A percentile compares a stretch with the other conserved stretches of the same genome.
Conservation (phyloP, 1,140 invertebrate species). For the Caerostris darwini region DNA sequence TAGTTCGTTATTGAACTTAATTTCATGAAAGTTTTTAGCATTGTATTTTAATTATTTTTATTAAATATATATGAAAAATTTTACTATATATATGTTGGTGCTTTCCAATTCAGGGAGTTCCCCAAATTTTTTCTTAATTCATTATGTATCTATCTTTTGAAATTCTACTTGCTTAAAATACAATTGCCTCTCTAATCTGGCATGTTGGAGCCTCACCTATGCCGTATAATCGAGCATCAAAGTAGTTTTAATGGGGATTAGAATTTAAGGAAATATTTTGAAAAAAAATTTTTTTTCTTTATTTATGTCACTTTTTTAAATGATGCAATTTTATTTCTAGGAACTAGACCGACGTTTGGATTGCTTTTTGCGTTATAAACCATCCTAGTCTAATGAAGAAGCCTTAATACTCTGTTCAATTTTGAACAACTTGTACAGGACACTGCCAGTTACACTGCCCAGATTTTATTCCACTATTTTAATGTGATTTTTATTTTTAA, state of each 20-base stretch:
- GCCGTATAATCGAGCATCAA: background rate
- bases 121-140: background rate
- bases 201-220: background rate
- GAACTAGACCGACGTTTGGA: constrained; percentile 66
- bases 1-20: no score
- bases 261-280: background rate
- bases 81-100: no score
- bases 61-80: no score
- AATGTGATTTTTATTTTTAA: constrained; percentile 58
- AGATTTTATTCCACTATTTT: constrained; percentile 50
- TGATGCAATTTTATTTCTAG: constrained; percentile 2
- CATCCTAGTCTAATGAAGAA: constrained; percentile 69
- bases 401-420: background rate
- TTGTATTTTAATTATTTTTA: no score
- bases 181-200: background rate
- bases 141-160: background rate
- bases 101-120: background rate
- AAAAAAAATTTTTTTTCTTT: background rate
- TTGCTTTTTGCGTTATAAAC: constrained; percentile 67
- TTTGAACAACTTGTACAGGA: constrained; percentile 24
- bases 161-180: background rate
- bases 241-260: background rate
- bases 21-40: no score
- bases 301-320: background rate
- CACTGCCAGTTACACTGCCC: constrained; percentile 70